Base-by-base conservation (phyloP, 92 coral and sea anemone genomes). In the Palythoa caribaeorum region DNA sequence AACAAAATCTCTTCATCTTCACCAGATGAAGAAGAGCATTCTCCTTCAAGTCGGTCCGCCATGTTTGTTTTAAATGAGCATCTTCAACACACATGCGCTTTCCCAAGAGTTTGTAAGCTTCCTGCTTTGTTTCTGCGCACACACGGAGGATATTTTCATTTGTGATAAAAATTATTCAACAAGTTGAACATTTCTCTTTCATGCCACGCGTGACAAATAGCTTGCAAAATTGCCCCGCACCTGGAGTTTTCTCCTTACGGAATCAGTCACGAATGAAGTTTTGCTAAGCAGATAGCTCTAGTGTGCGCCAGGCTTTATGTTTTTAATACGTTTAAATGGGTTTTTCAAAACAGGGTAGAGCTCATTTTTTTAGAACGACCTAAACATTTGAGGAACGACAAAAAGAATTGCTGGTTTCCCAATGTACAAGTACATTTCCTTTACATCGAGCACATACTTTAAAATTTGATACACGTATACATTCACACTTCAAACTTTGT, bases 151-250 rank as follows among this genome's bases (percentile, higher is more conserved):
- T 70, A 12, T 75, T 75, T 75, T 47, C 79, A 75, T 21, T 74
- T 28, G 60, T 75, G 79, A 75, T 47, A 48, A 48, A 75, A 75
- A 75, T 38, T 75, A 75, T 75, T 50, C 57, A 75, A 48, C 79
- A 75, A 21, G 62, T 28, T 28, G 37, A 17, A 75, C 48, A 75
- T 48, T 75, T 75, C 40, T 47, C 60, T 75, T 20, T 28, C 38
- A 47, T 52, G 79, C 48, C 79, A 75, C 79, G 52, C 17, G 62
- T 50, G 63, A 75, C 79, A 52, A 75, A 73, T 50, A 75, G 59
- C 57, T 50, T 19, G 8, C 38, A 52, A 75, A 75, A 48, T 47
- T 14, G 36, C 62, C 62, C 79, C 60, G 79, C 79, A 75, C 62
- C 79, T 75, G 60, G 60, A 8, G 60, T 47, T 19, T 75, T 75